Base-by-base conservation (phyloP, 2,888 invertebrate species). In the Maniola hyperantus region DNA sequence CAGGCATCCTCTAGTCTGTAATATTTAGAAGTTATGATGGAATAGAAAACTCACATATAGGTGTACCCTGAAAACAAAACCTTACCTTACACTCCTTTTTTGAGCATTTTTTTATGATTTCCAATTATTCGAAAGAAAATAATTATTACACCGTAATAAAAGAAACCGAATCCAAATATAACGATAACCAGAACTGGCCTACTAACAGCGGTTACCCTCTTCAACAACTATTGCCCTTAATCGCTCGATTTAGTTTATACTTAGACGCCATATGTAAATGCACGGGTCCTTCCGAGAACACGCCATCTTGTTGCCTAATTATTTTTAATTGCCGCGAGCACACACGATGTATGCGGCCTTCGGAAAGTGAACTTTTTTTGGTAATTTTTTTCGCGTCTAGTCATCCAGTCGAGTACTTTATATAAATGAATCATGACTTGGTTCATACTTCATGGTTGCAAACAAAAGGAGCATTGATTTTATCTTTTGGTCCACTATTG, bases 291-390 rank as follows among this genome's bases (percentile, higher is more conserved):
- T 92, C 91, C 84, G 81, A 90, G 91, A 92, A 92, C 80, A 79
- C 83, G 83, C 83, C 87, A 84, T 86, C 85, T 87, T 85, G 84
- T 78, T 85, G 89, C 89, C 91, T 91, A 91, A 92, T 92, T 91
- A 92, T 92, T 92, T 92, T 92, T 92, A 92, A 92, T 92, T 92
- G 91, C 91, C 88, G 85, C 88, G 61, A 51, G 83, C 87, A 84
- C 83, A 81, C 83, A 80, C 79, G 82, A 77, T 79, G 79, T 80
- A 78, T 82, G 83, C 85, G 89, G 88, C 90, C 91, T 90, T 89
- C 89, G 84, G 84, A 84, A 87, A 85, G 85, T 84, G 79, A 81
- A 83, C 77, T 80, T 83, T 85, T 79, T 81, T 60, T 42, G 18
- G 18, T 7, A 68, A 81, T 88, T 91, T 91, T 89, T 91, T 91